Evolutionary conservation across 2,888 invertebrate species (phyloP), one percentile per base, ranked within the genome.

Genomic region (Aproaerema taeniolella): DNA sequence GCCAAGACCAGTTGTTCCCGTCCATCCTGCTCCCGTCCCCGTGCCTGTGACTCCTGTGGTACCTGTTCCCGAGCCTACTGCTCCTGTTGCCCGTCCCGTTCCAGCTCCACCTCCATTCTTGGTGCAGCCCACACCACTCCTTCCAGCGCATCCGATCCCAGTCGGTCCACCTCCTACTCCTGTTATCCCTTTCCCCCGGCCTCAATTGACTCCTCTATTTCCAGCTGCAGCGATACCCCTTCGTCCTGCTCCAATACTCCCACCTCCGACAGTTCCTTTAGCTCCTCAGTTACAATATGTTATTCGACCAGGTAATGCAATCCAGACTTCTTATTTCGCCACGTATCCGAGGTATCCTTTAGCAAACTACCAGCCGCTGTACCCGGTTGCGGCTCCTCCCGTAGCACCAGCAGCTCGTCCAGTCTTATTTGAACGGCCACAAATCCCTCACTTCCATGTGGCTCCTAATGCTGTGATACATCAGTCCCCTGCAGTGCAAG

Each of bases 291-390:
- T 64, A 34, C 75, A 74, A 0, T 85, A 83, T 43, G 64, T 80
- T 1, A 61, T 87, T 7, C 72, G 82, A 7, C 87, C 83, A 5
- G 87, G 87, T 9, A 75, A 79, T 43, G 75, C 86, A 9, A 61
- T 81, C 1, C 87, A 87, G 44, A 72, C 82, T 2, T 86, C 86
- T 2, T 58, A 67, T 31, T 87, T 86, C 31, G 86, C 86, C 0
- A 79, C 77, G 1, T 87, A 77, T 39, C 87, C 87, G 3, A 67
- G 79, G 46, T 83, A 77, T 52, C 87, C 86, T 0, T 57, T 80
- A 4, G 42, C 74, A 0, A 78, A 78, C 41, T 80, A 72, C 33
- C 79, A 72, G 38, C 58, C 58, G 5, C 69, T 74, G 0, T 43
- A 66, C 1, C 42, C 67, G 12, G 74, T 75, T 1, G 36, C 50